Conservation (phyloP, 2,797 vertebrate genomes). For the Phalanger gymnotis region DNA sequence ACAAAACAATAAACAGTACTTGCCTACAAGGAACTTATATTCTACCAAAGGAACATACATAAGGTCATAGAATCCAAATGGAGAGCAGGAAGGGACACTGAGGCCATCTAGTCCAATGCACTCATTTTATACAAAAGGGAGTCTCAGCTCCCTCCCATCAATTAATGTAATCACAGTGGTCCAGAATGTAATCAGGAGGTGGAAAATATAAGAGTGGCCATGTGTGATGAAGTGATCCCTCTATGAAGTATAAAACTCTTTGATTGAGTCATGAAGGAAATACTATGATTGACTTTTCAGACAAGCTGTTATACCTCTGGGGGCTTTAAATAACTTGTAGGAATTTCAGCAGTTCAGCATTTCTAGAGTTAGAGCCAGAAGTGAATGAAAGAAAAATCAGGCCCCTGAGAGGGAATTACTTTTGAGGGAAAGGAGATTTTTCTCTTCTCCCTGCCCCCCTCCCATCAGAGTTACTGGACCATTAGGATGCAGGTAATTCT, state of each 20-base stretch:
- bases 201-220: neutral
- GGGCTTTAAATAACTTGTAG: neutral
- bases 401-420: neutral
- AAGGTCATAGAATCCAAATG: neutral
- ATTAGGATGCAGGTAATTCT: neutral
- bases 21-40: neutral
- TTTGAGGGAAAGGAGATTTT: neutral
- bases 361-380: neutral
- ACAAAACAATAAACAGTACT: neutral
- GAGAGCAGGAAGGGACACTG: neutral
- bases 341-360: neutral
- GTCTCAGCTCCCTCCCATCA: neutral
- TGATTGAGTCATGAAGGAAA: neutral
- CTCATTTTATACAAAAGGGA: neutral
- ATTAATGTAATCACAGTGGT: neutral
- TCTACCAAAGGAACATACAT: neutral
- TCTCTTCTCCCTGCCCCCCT: neutral
- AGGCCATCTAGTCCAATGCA: neutral
- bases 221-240: neutral
- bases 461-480: neutral
- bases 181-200: neutral
- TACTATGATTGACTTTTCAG: neutral
- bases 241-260: neutral
- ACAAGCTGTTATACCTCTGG: neutral
- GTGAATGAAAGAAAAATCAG: neutral